These are phyloP conservation scores for Orchesellides sinensis DNA, from an alignment of 2,888 invertebrate genomes.

Conservation along the genomic window DNA sequence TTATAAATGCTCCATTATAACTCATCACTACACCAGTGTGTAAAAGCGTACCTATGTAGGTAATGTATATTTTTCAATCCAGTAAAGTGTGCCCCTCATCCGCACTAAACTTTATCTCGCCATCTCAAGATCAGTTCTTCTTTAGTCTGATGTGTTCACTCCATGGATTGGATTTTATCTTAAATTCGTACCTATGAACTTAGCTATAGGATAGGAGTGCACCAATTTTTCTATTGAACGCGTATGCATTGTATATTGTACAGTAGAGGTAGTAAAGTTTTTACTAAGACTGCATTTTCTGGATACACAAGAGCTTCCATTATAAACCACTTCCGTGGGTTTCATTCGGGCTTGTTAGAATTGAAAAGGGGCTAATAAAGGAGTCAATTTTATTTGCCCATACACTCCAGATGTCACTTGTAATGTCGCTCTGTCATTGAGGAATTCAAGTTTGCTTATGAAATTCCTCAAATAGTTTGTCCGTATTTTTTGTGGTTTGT, in stretches of 20 bases:
- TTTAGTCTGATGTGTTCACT: background rate
- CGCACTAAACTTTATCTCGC: constrained; percentile 3
- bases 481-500: background rate
- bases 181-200: too few species aligned
- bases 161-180: too few species aligned
- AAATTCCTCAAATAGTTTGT: constrained; percentile 37
- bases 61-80: background rate
- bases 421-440: constrained; percentile 5
- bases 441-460: constrained; percentile 8
- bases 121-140: constrained; percentile 9
- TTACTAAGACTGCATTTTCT: too few species aligned
- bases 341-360: too few species aligned
- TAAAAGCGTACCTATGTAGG: too few species aligned
- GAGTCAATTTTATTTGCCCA: constrained; percentile 29
- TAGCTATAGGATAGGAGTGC: too few species aligned
- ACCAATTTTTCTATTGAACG: background rate
- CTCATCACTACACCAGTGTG: background rate
- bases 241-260: background rate
- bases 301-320: too few species aligned
- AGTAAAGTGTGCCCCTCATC: constrained; percentile 17
- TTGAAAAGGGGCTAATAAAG: constrained; percentile 10
- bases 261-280: too few species aligned
- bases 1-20: background rate
- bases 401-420: constrained; percentile 33
- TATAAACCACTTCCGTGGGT: too few species aligned